Percentiles rank a stretch among this genome's conserved stretches.
Conservation (phyloP, 2,797 vertebrate species). For the Lagorchestes hirsutus region DNA sequence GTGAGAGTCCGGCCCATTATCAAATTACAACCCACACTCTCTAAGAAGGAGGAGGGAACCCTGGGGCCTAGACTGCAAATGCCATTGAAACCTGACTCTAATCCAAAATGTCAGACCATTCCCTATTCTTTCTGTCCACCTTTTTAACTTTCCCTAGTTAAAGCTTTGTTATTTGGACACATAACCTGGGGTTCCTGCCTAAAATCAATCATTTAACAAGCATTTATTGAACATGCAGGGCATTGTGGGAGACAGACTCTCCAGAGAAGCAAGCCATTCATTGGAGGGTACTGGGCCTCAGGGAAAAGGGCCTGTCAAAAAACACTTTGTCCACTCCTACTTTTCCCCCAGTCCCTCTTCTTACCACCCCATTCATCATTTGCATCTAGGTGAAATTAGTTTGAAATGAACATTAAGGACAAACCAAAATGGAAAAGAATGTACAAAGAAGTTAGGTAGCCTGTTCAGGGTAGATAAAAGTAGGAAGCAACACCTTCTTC, state of each 20-base stretch:
- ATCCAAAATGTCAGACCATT: not conserved
- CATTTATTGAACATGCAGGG: not conserved
- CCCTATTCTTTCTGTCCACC: not conserved
- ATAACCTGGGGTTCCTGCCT: not conserved
- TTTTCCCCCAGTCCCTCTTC: not conserved
- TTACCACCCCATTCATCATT: not conserved
- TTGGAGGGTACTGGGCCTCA: not conserved
- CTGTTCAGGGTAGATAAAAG: not conserved
- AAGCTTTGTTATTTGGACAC: not conserved
- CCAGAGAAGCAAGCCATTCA: not conserved
- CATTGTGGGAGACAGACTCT: not conserved
- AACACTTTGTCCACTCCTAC: not conserved
- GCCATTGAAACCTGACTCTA: not conserved
- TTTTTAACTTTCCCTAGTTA: not conserved
- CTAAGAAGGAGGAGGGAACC: not conserved
- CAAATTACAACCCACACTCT: slow-evolving; percentile 36
- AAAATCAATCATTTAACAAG: not conserved
- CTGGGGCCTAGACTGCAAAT: not conserved
- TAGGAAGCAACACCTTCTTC: not conserved
- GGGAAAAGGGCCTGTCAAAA: not conserved
- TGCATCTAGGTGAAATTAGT: not conserved
- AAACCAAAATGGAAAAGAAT: not conserved
- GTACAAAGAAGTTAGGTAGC: not conserved
- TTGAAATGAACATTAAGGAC: not conserved
- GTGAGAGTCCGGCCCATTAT: slow-evolving; percentile 53